Evolutionary conservation across 53 echinoderm and acorn worm species (phyloP).

Genomic region (Stichopus horrens): DNA sequence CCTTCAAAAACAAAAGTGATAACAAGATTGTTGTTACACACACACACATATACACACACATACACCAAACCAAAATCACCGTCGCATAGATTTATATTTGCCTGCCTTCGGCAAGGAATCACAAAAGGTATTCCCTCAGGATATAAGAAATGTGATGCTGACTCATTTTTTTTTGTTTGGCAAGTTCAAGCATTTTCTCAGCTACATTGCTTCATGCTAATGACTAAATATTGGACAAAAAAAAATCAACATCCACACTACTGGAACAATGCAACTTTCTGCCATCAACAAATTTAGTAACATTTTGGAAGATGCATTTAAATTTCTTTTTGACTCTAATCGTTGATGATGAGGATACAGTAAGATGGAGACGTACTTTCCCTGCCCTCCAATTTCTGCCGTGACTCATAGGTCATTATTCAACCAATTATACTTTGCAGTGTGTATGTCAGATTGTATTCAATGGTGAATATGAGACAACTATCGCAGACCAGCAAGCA

Average conservation of each 20-base stretch:
- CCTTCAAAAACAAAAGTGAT: too few species aligned
- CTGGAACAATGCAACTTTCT: too few species aligned
- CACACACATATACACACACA: too few species aligned
- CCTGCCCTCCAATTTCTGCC: not conserved
- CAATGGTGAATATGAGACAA: not conserved
- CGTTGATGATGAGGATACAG: not conserved
- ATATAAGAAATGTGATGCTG: not conserved
- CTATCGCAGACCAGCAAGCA: not conserved
- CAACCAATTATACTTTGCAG: not conserved
- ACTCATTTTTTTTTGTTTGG: not conserved
- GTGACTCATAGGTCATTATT: constrained; percentile 15
- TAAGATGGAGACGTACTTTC: not conserved
- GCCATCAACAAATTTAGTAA: too few species aligned
- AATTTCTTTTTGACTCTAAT: not conserved
- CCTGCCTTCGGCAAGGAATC: too few species aligned
- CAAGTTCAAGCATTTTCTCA: not conserved
- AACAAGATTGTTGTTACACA: too few species aligned
- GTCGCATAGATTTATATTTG: not conserved
- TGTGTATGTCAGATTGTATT: constrained; percentile 11
- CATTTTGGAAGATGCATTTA: too few species aligned
- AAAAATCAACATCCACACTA: too few species aligned
- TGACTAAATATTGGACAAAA: too few species aligned
- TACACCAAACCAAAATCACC: too few species aligned
- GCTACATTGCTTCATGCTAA: too few species aligned
- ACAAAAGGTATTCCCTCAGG: not conserved